Evolutionary conservation across 64 coral and sea anemone species (phyloP).

Genomic region (Astreopora myriophthalma): DNA sequence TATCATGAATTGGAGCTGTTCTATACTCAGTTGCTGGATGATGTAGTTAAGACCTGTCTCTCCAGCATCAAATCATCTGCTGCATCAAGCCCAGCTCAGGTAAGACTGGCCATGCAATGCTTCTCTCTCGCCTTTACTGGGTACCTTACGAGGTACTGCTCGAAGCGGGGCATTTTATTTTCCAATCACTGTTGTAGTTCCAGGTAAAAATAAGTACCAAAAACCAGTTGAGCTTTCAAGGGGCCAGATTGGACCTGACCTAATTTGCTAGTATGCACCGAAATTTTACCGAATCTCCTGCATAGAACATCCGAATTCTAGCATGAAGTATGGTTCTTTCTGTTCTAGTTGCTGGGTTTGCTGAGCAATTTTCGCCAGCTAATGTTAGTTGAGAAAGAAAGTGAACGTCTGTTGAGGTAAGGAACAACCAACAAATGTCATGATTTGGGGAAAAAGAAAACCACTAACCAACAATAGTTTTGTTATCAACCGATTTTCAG

Average conservation of each 20-base stretch:
- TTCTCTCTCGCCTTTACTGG: background rate
- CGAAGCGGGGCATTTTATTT: too few species aligned
- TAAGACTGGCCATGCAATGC: background rate
- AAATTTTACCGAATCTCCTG: too few species aligned
- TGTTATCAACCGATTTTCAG: too few species aligned
- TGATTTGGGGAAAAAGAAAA: too few species aligned
- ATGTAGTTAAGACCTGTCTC: conserved; percentile 42
- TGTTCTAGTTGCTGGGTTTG: conserved; percentile 22
- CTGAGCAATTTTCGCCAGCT: conserved; percentile 31
- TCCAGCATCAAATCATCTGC: conserved; percentile 5
- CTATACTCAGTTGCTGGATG: conserved; percentile 31
- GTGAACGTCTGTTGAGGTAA: conserved; percentile 9
- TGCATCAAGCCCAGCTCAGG: conserved; percentile 6
- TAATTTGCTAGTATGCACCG: too few species aligned
- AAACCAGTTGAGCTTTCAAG: too few species aligned
- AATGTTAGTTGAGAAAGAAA: background rate
- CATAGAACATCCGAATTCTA: background rate
- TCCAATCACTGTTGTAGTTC: too few species aligned
- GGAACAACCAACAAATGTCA: too few species aligned
- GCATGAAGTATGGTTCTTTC: background rate
- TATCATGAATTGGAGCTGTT: conserved; percentile 55
- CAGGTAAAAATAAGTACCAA: too few species aligned
- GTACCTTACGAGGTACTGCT: too few species aligned
- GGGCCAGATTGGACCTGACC: too few species aligned
- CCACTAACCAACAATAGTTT: too few species aligned